Base-by-base conservation (phyloP, 1,140 invertebrate species). In the Subanguina moxae region DNA sequence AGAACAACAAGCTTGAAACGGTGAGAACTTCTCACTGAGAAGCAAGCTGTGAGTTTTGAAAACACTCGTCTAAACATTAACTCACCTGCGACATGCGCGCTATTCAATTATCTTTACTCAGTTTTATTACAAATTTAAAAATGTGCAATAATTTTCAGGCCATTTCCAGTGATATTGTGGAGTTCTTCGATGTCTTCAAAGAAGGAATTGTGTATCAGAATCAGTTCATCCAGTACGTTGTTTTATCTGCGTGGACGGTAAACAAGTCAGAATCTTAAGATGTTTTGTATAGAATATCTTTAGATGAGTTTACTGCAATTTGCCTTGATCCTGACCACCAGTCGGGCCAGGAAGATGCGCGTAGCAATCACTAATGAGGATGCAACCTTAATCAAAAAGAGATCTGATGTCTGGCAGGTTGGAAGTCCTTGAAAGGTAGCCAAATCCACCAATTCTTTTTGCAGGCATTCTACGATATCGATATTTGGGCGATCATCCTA, bases 151-250 rank as follows among this genome's bases (percentile, higher is more conserved):
- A n/a, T n/a, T 64, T 76, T 57, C 45, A 78, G 77, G 78, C 78
- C 1, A 82, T 82, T 23, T 92, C 92, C 0, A 92, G 91, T 0
- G 93, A 95, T 82, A 95, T 95, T 65, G 92, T 94, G 30, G 92
- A 95, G 83, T 94, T 95, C 83, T 94, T 94, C 83, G 92, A 94
- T 82, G 92, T 92, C 0, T 94, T 94, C 84, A 86, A 82, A 45
- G 82, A 80, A 52, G 32, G 66, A 28, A 52, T 65, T 1, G 80
- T 82, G 7, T 81, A 75, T 46, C 23, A 61, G 11, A 66, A 82
- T 38, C 67, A 56, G 19, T 32, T 56, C 17, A 38, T 82, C 23
- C 82, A 82, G 57, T 69, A 68, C 8, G 63, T 78, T 57, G 80
- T 82, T 23, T 70, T 82, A 13, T 68, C 73, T 15, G 80, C 77